phyloP scores from a whole-genome alignment of 2,113 vertebrate genomes.

The Arizona elegans region DNA sequence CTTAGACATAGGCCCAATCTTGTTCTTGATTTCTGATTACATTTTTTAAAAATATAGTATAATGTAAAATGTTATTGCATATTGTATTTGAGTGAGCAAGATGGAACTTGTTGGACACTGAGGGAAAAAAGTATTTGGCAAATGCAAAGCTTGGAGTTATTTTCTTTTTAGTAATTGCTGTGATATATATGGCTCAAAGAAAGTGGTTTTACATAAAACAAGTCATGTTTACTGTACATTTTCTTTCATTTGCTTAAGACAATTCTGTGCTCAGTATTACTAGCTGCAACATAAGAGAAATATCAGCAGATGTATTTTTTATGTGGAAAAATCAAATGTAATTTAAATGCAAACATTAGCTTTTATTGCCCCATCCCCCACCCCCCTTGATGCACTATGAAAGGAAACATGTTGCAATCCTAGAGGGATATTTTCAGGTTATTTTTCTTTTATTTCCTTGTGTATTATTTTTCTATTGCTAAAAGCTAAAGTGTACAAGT shows the following conservation, averaged over 20 bases:
- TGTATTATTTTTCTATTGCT: neutral
- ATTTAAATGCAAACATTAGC: slow-evolving; percentile 68
- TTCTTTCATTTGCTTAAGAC: slow-evolving; percentile 51
- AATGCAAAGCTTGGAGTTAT: neutral
- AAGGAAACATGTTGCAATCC: slow-evolving; percentile 55
- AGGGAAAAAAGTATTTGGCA: neutral
- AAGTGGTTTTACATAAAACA: slow-evolving; percentile 53
- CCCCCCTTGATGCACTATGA: slow-evolving; percentile 64
- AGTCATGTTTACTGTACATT: slow-evolving; percentile 54
- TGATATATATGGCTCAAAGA: slow-evolving; percentile 47
- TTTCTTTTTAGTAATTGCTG: slow-evolving; percentile 52
- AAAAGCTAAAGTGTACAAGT: neutral
- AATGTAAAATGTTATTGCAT: neutral
- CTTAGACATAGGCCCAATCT: too few relatives aligned
- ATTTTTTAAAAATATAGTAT: neutral
- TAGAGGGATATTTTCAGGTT: neutral
- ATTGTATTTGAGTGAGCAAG: neutral
- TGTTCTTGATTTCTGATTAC: neutral
- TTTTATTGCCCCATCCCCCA: slow-evolving; percentile 44
- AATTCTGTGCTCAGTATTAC: slow-evolving; percentile 60
- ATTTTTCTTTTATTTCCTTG: neutral
- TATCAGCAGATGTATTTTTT: slow-evolving; percentile 66
- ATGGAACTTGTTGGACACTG: neutral
- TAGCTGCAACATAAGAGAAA: slow-evolving; percentile 67
- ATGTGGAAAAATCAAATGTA: slow-evolving; percentile 65